Percentiles rank a stretch among this genome's conserved stretches.
Evolutionary conservation across 1,140 invertebrate species (phyloP).

Genomic region (Diprion similis): DNA sequence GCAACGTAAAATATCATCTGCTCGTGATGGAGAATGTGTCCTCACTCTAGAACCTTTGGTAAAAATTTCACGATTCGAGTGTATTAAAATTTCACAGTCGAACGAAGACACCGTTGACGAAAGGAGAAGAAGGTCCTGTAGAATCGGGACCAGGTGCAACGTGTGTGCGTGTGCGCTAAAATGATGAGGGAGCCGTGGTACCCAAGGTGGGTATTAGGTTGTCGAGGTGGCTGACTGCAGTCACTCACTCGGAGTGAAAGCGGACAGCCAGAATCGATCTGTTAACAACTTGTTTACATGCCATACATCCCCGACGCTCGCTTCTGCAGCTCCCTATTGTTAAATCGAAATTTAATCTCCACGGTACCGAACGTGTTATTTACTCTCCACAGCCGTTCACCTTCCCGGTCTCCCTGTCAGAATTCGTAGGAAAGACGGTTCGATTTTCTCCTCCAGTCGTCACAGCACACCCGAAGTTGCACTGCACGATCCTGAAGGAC

Average conservation of each 20-base stretch:
- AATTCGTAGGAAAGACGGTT: no score
- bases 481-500: no score
- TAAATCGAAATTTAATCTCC: constrained; percentile 25
- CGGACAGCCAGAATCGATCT: constrained; percentile 43
- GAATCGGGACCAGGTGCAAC: background rate
- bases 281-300: constrained; percentile 47
- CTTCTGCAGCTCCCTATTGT: background rate
- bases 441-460: no score
- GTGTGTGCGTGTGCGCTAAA: background rate
- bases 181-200: constrained; percentile 17
- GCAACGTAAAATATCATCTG: no score
- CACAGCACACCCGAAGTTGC: no score
- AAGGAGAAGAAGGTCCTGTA: no score
- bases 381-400: background rate
- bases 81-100: no score
- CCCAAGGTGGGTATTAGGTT: constrained; percentile 59
- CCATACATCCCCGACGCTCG: constrained; percentile 21
- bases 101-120: no score
- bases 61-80: no score
- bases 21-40: no score
- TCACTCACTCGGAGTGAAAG: constrained; percentile 23
- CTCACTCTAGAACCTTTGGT: no score
- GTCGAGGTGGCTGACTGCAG: constrained; percentile 42
- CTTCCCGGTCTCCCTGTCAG: no score
- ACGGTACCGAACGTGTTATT: constrained; percentile 6